Evolutionary conservation across 1,140 invertebrate species (phyloP).

Genomic region (Aricia agestis): DNA sequence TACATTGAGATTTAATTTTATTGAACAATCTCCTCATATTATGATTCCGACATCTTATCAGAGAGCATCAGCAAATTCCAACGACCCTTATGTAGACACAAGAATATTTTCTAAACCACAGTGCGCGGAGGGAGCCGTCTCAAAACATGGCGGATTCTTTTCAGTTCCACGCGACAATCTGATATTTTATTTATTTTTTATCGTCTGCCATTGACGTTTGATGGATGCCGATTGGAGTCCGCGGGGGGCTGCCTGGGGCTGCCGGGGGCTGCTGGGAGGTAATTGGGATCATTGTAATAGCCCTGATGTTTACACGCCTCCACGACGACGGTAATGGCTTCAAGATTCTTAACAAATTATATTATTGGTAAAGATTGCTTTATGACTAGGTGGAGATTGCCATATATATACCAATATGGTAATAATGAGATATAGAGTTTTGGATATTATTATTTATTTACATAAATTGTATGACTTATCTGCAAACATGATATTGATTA

Average conservation of each 20-base stretch:
- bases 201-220: slow-evolving; percentile 62
- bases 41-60: too few species aligned
- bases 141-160: slow-evolving; percentile 44
- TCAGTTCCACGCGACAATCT: slow-evolving; percentile 54
- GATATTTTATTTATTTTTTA: slow-evolving; percentile 71
- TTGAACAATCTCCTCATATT: neutral
- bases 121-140: slow-evolving; percentile 25
- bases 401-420: too few species aligned
- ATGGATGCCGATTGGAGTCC: slow-evolving; percentile 48
- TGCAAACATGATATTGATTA: too few species aligned
- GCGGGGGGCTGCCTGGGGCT: slow-evolving; percentile 30
- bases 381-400: neutral
- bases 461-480: too few species aligned
- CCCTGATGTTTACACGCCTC: slow-evolving; percentile 14
- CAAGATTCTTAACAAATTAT: neutral
- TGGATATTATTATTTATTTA: too few species aligned
- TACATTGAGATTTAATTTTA: neutral
- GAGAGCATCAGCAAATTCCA: too few species aligned
- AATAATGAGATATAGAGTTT: too few species aligned
- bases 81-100: too few species aligned
- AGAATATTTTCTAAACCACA: neutral
- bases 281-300: slow-evolving; percentile 41
- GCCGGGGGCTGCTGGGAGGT: slow-evolving; percentile 36
- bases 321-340: neutral
- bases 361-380: neutral